Evolutionary conservation across 2,113 vertebrate genomes (phyloP), one percentile per base, ranked within the genome.

Genomic region (Onychorhynchus coronatus): DNA sequence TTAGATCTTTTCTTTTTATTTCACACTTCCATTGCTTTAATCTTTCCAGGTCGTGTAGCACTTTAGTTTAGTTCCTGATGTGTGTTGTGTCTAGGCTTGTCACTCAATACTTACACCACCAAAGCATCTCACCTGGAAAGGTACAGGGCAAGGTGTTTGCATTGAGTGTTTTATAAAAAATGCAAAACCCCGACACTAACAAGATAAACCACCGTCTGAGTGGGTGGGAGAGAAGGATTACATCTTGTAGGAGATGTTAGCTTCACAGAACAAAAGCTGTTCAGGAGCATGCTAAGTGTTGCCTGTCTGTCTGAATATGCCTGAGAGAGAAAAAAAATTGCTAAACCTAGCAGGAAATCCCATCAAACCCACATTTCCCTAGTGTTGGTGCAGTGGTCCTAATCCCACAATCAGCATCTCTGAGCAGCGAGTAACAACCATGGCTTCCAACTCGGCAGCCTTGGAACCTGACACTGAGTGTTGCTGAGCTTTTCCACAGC

Each of bases 11-110:
- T 77, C 72, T 78, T 89, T 88, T 94, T 91, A 88, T 92, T 93
- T 96, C 88, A 94, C 86, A 96, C 93, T 95, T 96, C 73, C 77
- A 61, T 84, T 91, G 73, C 86, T 96, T 90, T 86, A 72, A 88
- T 92, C 92, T 93, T 94, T 96, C 78, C 5, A 8, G 92, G 85
- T 92, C 93, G 91, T 21, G 31, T 41, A 91, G 83, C 92, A 84
- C 65, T 86, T 94, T 59, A 80, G 63, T 93, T 94, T 80, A 63
- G 85, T 85, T 96, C 49, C 66, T 89, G 23, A 23, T 85, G 21
- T 76, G 53, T 13, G 1, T 85, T 96, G 71, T 15, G 2, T 63
- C 79, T 87, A 27, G 79, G 66, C 68, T 74, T 93, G 83, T 91
- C 91, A 84, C 85, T 93, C 73, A 89, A 35, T 86, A 84, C 91